Evolutionary conservation across 2,797 vertebrate genomes (phyloP).

Genomic region (Acrossocheilus wenchowensis): DNA sequence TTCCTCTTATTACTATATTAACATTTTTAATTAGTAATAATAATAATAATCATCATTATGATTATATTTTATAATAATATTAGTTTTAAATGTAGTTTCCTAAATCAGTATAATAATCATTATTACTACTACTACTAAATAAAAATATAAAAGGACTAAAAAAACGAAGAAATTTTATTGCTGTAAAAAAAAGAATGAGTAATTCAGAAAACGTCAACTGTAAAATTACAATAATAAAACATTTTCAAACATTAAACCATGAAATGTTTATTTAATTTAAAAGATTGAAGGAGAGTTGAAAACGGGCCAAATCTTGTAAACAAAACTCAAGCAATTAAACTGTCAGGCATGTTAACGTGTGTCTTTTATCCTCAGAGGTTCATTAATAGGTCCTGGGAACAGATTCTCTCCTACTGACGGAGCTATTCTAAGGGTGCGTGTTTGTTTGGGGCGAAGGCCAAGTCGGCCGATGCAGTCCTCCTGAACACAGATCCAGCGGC

Average conservation of each 20-base stretch:
- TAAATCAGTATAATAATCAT: neutral
- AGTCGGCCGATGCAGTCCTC: neutral
- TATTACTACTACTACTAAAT: neutral
- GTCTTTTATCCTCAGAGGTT: slow-evolving; percentile 69
- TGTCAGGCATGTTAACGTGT: slow-evolving; percentile 70
- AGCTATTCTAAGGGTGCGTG: neutral
- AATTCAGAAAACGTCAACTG: neutral
- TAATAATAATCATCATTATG: neutral
- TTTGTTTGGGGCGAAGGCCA: slow-evolving; percentile 11
- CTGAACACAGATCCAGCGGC: neutral
- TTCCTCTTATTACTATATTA: neutral
- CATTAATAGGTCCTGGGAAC: slow-evolving; percentile 74
- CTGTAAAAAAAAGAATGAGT: neutral
- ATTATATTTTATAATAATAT: neutral
- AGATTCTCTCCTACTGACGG: neutral
- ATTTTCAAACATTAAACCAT: neutral
- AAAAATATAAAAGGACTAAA: no score
- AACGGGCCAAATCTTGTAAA: slow-evolving; percentile 52
- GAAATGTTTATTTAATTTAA: neutral
- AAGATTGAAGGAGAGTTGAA: slow-evolving; percentile 32
- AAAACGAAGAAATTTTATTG: neutral
- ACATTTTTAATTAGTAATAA: neutral
- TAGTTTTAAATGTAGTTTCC: neutral
- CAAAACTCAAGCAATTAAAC: slow-evolving; percentile 71
- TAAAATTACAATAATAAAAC: neutral